These are phyloP conservation scores for Perognathus longimembris DNA, from an alignment of 2,113 vertebrate genomes.

Conservation along the genomic window DNA sequence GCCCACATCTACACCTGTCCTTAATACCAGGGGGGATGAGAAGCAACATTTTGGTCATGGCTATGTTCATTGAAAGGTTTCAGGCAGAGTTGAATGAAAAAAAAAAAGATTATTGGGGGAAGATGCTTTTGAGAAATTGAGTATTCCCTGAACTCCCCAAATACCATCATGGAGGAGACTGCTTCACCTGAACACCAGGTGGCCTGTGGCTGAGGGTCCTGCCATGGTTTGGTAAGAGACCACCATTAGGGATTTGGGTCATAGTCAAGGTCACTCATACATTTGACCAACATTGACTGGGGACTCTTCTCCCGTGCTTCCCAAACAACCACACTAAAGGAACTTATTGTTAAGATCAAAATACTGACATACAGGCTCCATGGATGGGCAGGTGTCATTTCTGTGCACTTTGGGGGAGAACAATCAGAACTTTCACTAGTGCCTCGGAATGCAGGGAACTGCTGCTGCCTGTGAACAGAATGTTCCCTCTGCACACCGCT, in stretches of 20 bases:
- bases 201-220: not conserved
- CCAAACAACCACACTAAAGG: not conserved
- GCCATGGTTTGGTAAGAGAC: not conserved
- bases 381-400: not conserved
- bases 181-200: not conserved
- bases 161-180: not conserved
- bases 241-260: not conserved
- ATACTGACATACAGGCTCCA: not conserved
- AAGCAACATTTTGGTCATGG: not conserved
- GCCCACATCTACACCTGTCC: not conserved
- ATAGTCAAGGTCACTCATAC: constrained; percentile 1
- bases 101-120: not conserved
- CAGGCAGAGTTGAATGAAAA: not conserved
- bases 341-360: not conserved
- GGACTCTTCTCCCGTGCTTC: not conserved
- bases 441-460: constrained; percentile 15
- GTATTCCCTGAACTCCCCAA: not conserved
- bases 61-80: not conserved
- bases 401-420: not conserved
- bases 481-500: not conserved
- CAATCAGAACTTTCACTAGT: constrained; percentile 43
- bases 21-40: not conserved
- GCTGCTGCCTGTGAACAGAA: not conserved
- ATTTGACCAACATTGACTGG: not conserved
- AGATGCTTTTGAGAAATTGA: not conserved